phyloP scores from a whole-genome alignment of 2,797 vertebrate genomes.

The Sarcophilus harrisii region DNA sequence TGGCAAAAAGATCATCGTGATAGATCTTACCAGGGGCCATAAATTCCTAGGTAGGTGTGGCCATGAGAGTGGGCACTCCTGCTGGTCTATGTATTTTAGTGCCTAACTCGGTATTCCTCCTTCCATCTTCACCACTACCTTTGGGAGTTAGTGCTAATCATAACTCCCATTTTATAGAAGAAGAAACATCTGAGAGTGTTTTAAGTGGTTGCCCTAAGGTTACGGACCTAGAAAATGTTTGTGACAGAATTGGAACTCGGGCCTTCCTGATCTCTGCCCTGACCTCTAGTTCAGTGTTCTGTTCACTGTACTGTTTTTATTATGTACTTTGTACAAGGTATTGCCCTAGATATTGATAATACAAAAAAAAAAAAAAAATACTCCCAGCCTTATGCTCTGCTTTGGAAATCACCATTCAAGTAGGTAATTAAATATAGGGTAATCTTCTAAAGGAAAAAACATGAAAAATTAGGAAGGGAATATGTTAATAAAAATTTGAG shows the following conservation, averaged over 20 bases:
- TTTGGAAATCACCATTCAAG: background rate
- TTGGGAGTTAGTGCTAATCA: background rate
- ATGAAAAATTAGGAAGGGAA: background rate
- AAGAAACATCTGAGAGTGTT: background rate
- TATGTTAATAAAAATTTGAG: background rate
- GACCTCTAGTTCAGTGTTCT: background rate
- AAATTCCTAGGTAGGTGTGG: background rate
- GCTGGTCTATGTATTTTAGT: background rate
- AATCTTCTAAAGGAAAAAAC: background rate
- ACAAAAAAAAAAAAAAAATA: background rate
- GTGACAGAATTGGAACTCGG: background rate
- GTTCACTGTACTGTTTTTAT: background rate
- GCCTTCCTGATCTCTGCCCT: background rate
- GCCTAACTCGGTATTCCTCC: background rate
- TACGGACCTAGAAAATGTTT: background rate
- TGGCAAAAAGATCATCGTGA: background rate
- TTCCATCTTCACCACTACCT: background rate
- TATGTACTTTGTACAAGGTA: background rate
- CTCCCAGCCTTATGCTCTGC: background rate
- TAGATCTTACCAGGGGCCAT: background rate
- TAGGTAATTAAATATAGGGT: background rate
- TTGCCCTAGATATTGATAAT: background rate
- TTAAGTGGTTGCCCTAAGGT: background rate
- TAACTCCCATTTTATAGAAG: background rate
- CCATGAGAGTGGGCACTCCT: background rate